Base-by-base conservation (phyloP, 1,140 invertebrate genomes). In the Lucilia sericata region DNA sequence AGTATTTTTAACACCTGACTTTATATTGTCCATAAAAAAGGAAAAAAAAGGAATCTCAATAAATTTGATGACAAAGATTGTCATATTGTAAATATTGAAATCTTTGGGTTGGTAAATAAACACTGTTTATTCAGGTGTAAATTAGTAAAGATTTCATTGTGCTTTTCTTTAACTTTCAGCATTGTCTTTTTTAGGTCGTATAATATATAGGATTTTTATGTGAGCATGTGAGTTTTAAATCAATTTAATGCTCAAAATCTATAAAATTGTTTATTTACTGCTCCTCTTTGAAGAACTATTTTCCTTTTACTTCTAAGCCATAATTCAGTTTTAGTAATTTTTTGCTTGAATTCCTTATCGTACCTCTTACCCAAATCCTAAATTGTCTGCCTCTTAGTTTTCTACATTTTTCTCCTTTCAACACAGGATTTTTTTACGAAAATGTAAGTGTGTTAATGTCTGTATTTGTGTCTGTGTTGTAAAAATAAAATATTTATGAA, bases 161-260 rank as follows among this genome's bases (percentile, higher is more conserved):
- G 14, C 55, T 60, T 25, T 25, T n/a, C 12, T 21, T 5, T 10
- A 21, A 21, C 9, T 25, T 21, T 70, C 1, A 30, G 25, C n/a
- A 19, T 70, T 70, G 60, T 70, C 17, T 70, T 8, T 19, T 70
- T n/a, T 25, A 10, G 21, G 65, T n/a, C 65, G 9, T 70, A 7
- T 55, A 7, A 12, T 55, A 55, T 10, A 42, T 42, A 0, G 51
- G 9, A 55, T 55, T 12, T 42, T 42, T 55, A 21, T 19, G 65
- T 12, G 51, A 7, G 51, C 17, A 14, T 60, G 13, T 60, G 21
- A 25, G 7, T 25, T 70, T 12, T 21, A 21, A 70, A 70, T 19
- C 65, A 70, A 70, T 70, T 70, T 70, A 21, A 21, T 70, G 65
- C 65, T 70, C 12, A 21, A 70, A 70, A 70, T 21, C 65, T 70